Base-by-base conservation (phyloP, 2,113 vertebrate genomes). In the Xenotilapia flavipinnis region DNA sequence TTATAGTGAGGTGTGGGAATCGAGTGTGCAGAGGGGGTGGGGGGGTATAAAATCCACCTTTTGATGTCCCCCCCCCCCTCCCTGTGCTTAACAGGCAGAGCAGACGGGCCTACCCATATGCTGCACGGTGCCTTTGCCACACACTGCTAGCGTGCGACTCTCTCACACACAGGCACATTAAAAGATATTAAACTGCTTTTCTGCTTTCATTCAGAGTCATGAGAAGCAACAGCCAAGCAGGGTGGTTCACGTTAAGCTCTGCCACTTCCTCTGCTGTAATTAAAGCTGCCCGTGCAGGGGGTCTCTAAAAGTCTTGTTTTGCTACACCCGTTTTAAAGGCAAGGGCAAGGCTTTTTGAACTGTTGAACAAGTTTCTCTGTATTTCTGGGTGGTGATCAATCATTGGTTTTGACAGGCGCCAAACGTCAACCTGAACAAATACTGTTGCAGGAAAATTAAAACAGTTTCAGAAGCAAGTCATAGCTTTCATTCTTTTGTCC, bases 161-260 rank as follows among this genome's bases (percentile, higher is more conserved):
- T 83, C 88, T 86, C 87, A 87, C 87, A 89, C 89, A 87, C 87
- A 86, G 53, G 88, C 89, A 94, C 93, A 93, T 93, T 91, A 94
- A 94, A 94, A 94, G 56, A 94, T 94, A 95, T 94, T 92, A 94
- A 93, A 91, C 9, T 80, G 77, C 86, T 84, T 91, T 94, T 92
- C 93, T 93, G 95, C 93, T 95, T 94, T 94, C 83, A 88, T 92
- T 95, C 92, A 93, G 84, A 91, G 90, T 94, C 95, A 90, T 92
- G 91, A 89, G 91, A 95, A 79, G 87, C 87, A 94, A 92, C 91
- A 88, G 86, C 51, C 90, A 14, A 90, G 87, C 87, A 87, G 91
- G 92, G 81, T 90, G 89, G 91, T 86, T 91, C 60, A 79, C n/a
- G 77, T 94, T 91, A 93, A 92, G 86, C 93, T 86, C 28, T 53